These are phyloP conservation scores for Pelagia noctiluca DNA, from an alignment of 30 jellyfish, hydroid and myxozoan species.

Conservation along the genomic window DNA sequence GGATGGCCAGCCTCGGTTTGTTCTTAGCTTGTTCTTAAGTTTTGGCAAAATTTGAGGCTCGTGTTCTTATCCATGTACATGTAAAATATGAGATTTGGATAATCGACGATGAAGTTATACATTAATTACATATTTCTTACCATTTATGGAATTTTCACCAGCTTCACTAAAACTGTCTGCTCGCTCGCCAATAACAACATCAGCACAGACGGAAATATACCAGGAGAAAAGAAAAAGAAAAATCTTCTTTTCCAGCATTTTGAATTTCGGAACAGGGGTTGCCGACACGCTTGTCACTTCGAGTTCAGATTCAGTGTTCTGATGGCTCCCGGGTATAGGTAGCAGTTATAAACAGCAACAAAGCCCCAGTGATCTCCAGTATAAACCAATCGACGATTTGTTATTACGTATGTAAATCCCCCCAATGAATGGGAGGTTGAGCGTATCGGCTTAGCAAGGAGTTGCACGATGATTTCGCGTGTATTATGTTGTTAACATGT, in stretches of 20 bases:
- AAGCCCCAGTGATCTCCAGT: not conserved
- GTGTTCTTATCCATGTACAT: too few species aligned
- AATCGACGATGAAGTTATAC: too few species aligned
- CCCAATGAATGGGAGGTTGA: not conserved
- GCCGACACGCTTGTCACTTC: not conserved
- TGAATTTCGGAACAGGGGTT: not conserved
- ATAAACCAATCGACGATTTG: not conserved
- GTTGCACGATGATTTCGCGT: too few species aligned
- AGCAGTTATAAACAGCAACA: not conserved
- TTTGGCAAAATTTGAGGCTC: too few species aligned
- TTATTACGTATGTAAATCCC: not conserved
- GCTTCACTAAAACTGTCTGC: not conserved
- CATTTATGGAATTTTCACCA: not conserved
- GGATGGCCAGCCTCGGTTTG: too few species aligned
- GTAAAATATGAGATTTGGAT: too few species aligned
- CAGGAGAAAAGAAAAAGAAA: not conserved
- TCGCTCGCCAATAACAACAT: not conserved
- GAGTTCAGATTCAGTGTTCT: too few species aligned
- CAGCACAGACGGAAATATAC: not conserved
- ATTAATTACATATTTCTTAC: too few species aligned
- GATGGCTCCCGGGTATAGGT: not conserved
- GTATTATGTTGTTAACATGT: too few species aligned
- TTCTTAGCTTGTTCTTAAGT: too few species aligned
- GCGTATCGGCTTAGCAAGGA: too few species aligned
- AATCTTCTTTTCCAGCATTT: not conserved